Percentiles rank a stretch among this genome's conserved stretches.
These are phyloP conservation scores for Clanis bilineata DNA, from an alignment of 2,888 invertebrate genomes.

Conservation along the genomic window DNA sequence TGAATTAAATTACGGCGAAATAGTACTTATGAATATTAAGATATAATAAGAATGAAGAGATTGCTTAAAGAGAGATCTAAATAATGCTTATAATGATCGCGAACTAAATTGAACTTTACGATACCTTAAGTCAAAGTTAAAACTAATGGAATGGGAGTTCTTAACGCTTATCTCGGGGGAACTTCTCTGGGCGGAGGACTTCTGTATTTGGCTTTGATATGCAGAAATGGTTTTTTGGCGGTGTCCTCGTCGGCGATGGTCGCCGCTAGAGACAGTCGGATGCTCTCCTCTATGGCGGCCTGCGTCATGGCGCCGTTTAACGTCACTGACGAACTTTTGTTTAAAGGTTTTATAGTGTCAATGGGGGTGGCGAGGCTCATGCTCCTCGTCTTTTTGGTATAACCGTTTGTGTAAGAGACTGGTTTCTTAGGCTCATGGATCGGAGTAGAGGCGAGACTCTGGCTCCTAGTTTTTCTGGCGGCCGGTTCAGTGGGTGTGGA, in stretches of 20 bases:
- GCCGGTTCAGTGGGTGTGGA: constrained; percentile 49
- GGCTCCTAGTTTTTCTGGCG: constrained; percentile 57
- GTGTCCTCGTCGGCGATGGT: constrained; percentile 59
- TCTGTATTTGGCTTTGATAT: constrained; percentile 88
- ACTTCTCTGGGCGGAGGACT: constrained; percentile 85
- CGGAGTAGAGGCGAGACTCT: constrained; percentile 68
- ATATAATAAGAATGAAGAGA: constrained; percentile 53
- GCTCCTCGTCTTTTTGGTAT: constrained; percentile 66
- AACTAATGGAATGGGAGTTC: constrained; percentile 59
- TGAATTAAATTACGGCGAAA: constrained; percentile 45
- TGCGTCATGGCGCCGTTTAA: constrained; percentile 63
- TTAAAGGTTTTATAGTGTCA: constrained; percentile 49
- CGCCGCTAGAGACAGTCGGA: constrained; percentile 68
- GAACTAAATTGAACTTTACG: constrained; percentile 23
- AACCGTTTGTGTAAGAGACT: constrained; percentile 44
- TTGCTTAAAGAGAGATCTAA: constrained; percentile 67
- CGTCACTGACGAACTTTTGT: constrained; percentile 52
- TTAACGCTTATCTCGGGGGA: constrained; percentile 77
- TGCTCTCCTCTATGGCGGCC: constrained; percentile 76
- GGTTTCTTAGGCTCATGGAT: constrained; percentile 53
- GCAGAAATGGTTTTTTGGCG: constrained; percentile 82
- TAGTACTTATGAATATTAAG: constrained; percentile 36
- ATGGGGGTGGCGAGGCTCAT: constrained; percentile 63
- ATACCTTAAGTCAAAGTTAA: constrained; percentile 47
- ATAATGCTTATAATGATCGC: constrained; percentile 46